Evolutionary conservation across 2,888 invertebrate genomes (phyloP).

Genomic region (Melinaea menophilus): DNA sequence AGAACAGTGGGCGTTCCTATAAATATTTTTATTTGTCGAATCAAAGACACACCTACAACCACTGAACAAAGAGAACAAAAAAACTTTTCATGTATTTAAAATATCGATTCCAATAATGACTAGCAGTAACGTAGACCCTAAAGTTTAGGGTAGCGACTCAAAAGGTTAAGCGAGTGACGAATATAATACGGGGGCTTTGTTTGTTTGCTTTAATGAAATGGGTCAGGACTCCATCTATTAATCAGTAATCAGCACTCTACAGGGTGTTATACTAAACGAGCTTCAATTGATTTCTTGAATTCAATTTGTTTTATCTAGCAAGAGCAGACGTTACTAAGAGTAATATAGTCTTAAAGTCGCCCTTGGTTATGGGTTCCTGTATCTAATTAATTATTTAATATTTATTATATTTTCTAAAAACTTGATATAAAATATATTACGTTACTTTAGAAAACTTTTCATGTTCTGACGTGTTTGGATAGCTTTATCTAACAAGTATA

Average conservation of each 20-base stretch:
- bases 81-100: neutral
- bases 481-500: no score
- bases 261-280: slow-evolving; percentile 13
- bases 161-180: slow-evolving; percentile 56
- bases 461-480: no score
- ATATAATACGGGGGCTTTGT: slow-evolving; percentile 60
- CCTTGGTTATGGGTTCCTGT: no score
- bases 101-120: slow-evolving; percentile 15
- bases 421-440: no score
- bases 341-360: neutral
- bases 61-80: neutral
- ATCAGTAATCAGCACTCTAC: slow-evolving; percentile 46
- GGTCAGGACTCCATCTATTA: slow-evolving; percentile 59
- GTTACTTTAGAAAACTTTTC: no score
- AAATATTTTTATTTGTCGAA: no score
- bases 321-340: neutral
- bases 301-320: slow-evolving; percentile 20
- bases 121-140: slow-evolving; percentile 7
- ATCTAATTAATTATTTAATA: no score
- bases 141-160: slow-evolving; percentile 29
- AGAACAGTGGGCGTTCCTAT: no score
- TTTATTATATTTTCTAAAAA: no score
- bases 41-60: slow-evolving; percentile 8
- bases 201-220: slow-evolving; percentile 73
- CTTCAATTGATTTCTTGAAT: slow-evolving; percentile 21